Conservation (phyloP, 2,888 invertebrate species). For the Drosophila pseudotalamancana region DNA sequence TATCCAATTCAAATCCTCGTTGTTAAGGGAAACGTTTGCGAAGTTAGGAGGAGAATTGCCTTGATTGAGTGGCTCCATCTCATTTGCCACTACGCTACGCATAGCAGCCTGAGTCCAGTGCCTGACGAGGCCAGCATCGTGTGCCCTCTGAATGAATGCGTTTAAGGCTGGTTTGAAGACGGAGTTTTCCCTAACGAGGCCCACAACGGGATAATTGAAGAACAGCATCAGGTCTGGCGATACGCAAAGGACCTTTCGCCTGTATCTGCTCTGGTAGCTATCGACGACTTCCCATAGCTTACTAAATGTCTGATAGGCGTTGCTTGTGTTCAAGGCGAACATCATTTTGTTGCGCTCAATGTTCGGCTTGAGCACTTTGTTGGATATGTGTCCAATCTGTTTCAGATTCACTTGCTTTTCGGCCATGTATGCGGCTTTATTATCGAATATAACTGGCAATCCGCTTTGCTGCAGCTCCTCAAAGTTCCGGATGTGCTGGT, state of each 20-base stretch:
- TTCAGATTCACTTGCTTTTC: not conserved
- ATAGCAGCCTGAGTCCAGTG: not conserved
- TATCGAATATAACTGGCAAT: not conserved
- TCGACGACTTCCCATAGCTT: not conserved
- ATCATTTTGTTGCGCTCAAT: not conserved
- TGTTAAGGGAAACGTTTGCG: not conserved
- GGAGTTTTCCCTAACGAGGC: not conserved
- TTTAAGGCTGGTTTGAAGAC: not conserved
- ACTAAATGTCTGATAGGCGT: not conserved
- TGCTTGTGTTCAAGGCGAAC: not conserved
- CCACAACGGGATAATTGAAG: not conserved
- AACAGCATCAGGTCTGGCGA: not conserved
- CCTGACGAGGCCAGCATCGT: not conserved
- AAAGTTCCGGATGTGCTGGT: slow-evolving; percentile 4
- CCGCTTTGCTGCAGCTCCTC: slow-evolving; percentile 26
- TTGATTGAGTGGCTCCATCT: not conserved
- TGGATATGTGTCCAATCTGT: not conserved
- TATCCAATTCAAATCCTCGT: slow-evolving; percentile 8
- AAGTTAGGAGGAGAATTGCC: not conserved
- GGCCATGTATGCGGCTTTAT: not conserved
- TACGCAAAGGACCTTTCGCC: not conserved
- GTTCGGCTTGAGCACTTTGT: not conserved
- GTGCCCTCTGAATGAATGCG: not conserved
- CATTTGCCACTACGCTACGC: not conserved
- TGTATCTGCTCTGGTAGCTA: not conserved